These are phyloP conservation scores for Malaclemys terrapin DNA, from an alignment of 2,113 vertebrate genomes.

Conservation along the genomic window DNA sequence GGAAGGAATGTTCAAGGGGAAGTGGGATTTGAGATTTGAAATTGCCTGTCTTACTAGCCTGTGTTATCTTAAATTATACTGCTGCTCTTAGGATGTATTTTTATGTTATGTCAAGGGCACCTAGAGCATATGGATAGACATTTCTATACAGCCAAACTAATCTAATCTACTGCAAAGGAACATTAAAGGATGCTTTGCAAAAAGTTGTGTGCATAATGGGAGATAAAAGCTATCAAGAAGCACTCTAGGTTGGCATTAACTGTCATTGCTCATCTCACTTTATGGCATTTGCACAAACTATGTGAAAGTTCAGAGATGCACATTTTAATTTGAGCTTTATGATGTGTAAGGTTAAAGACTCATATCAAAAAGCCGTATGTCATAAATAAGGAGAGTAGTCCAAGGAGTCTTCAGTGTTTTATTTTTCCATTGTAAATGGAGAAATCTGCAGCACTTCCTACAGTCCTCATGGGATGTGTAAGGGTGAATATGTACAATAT, in stretches of 20 bases:
- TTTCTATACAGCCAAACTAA: neutral
- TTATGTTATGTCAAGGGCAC: neutral
- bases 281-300: accelerated
- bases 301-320: neutral
- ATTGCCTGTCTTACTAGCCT: neutral
- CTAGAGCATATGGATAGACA: neutral
- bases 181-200: neutral
- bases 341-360: neutral
- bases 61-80: neutral
- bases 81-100: accelerated
- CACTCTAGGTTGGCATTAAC: neutral
- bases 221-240: neutral
- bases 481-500: neutral
- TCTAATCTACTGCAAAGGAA: neutral
- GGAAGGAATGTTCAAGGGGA: neutral
- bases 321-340: neutral
- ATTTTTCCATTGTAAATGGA: accelerated
- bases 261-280: slow-evolving; percentile 4
- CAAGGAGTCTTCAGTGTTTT: neutral
- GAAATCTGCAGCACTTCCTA: accelerated
- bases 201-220: accelerated
- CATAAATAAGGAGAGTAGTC: neutral
- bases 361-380: neutral
- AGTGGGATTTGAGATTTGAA: neutral
- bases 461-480: neutral